Evolutionary conservation across 1,140 invertebrate genomes (phyloP).

Genomic region (Grapholita molesta): DNA sequence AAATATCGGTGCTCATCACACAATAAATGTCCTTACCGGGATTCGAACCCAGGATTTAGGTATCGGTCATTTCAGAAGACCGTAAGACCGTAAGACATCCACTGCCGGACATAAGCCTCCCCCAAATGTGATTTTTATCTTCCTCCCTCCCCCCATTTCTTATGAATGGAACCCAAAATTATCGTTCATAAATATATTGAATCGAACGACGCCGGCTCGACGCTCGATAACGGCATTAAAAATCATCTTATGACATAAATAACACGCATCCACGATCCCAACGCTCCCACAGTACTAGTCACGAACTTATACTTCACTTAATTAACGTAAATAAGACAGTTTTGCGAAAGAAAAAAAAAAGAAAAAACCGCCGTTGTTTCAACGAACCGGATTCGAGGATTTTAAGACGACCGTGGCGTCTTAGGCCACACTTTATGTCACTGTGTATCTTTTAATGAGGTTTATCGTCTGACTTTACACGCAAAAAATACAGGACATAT

Average conservation of each 20-base stretch:
- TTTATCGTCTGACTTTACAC: slow-evolving; percentile 50
- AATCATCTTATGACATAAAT: slow-evolving; percentile 44
- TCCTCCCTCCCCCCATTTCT: no score
- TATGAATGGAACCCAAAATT: not conserved
- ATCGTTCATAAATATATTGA: not conserved
- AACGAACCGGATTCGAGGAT: slow-evolving; percentile 57
- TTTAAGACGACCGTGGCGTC: slow-evolving; percentile 47
- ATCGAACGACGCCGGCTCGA: slow-evolving; percentile 23
- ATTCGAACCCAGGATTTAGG: no score
- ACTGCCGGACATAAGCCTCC: no score
- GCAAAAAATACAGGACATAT: slow-evolving; percentile 27
- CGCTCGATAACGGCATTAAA: slow-evolving; percentile 20
- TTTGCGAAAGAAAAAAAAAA: slow-evolving; percentile 66
- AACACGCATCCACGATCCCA: slow-evolving; percentile 46
- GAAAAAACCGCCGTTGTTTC: slow-evolving; percentile 58
- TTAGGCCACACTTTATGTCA: slow-evolving; percentile 59
- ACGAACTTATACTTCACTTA: slow-evolving; percentile 77
- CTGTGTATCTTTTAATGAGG: slow-evolving; percentile 68
- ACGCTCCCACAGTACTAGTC: slow-evolving; percentile 66
- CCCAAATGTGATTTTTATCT: no score
- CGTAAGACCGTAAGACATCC: no score
- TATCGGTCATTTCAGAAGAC: no score
- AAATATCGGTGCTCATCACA: no score
- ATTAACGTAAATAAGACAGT: slow-evolving; percentile 76
- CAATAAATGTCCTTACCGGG: no score